A percentile compares a stretch with the other conserved stretches of the same genome.
These are phyloP conservation scores for Andricus quercusramuli DNA, from an alignment of 2,888 invertebrate genomes.

Conservation along the genomic window DNA sequence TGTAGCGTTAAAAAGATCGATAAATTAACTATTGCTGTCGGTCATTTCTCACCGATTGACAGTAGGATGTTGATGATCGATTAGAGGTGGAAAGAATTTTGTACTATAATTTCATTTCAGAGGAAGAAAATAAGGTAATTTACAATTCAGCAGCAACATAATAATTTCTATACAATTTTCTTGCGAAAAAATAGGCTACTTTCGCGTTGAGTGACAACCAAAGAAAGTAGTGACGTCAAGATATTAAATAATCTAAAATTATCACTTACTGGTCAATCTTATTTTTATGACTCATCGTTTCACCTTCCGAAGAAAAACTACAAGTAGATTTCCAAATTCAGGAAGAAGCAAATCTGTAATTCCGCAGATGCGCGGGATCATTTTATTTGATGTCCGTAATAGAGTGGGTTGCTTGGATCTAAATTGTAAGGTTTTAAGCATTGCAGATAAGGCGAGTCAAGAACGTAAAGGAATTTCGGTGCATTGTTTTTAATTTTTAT, in stretches of 20 bases:
- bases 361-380: neutral
- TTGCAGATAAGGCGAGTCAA: constrained; percentile 18
- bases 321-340: neutral
- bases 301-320: neutral
- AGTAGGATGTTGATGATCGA: constrained; percentile 12
- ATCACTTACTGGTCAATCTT: neutral
- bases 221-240: neutral
- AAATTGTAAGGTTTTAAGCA: constrained; percentile 9
- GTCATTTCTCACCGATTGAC: neutral
- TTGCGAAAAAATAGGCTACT: neutral
- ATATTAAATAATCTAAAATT: neutral
- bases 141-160: neutral
- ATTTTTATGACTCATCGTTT: neutral
- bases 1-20: constrained; percentile 1
- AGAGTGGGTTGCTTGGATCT: neutral
- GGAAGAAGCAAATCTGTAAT: neutral
- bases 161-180: constrained; percentile 11
- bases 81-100: constrained; percentile 9
- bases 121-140: neutral
- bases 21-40: neutral
- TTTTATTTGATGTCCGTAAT: too few species aligned
- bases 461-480: constrained; percentile 9
- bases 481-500: constrained; percentile 19
- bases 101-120: neutral
- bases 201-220: neutral